Percentiles rank a stretch among this genome's conserved stretches.
phyloP scores from a whole-genome alignment of 2,113 vertebrate species.

The Paratilapia polleni region DNA sequence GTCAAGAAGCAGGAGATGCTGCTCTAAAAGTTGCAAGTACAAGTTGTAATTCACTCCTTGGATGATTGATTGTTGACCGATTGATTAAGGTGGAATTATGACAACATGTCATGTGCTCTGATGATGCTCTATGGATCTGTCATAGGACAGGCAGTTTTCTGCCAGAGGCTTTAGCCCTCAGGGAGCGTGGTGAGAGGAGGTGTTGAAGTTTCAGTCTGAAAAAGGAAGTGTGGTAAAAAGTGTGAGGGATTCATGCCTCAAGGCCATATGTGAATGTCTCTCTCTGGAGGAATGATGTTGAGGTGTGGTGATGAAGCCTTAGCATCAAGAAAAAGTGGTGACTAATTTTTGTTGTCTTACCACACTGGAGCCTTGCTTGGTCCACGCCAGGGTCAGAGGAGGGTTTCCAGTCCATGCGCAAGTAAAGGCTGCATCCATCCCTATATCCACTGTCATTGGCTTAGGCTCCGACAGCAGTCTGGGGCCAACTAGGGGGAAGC shows the following conservation, averaged over 20 bases:
- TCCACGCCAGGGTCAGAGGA: constrained; percentile 88
- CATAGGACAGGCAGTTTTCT: constrained; percentile 69
- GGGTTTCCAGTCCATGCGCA: constrained; percentile 92
- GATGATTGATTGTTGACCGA: constrained; percentile 42
- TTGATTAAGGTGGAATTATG: constrained; percentile 45
- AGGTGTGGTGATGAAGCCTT: constrained; percentile 38
- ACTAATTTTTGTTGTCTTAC: constrained; percentile 73
- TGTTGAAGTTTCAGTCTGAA: constrained; percentile 59
- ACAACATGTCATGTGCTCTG: constrained; percentile 43
- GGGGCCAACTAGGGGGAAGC: constrained; percentile 84
- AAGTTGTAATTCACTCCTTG: constrained; percentile 16
- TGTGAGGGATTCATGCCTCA: constrained; percentile 69
- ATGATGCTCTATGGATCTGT: constrained; percentile 55
- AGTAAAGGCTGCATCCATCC: constrained; percentile 88
- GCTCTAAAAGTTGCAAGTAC: constrained; percentile 13
- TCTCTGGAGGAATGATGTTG: constrained; percentile 47
- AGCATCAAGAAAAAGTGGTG: constrained; percentile 35
- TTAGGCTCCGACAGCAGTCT: constrained; percentile 85
- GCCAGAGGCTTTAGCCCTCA: constrained; percentile 63
- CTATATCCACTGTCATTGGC: constrained; percentile 83
- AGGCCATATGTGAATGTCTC: constrained; percentile 60
- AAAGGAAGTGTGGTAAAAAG: constrained; percentile 49
- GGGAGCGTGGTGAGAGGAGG: constrained; percentile 57
- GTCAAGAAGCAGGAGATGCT: constrained; percentile 4
- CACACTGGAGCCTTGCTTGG: constrained; percentile 85